Base-by-base conservation (phyloP, 2,113 vertebrate genomes). In the Hippoglossus stenolepis region DNA sequence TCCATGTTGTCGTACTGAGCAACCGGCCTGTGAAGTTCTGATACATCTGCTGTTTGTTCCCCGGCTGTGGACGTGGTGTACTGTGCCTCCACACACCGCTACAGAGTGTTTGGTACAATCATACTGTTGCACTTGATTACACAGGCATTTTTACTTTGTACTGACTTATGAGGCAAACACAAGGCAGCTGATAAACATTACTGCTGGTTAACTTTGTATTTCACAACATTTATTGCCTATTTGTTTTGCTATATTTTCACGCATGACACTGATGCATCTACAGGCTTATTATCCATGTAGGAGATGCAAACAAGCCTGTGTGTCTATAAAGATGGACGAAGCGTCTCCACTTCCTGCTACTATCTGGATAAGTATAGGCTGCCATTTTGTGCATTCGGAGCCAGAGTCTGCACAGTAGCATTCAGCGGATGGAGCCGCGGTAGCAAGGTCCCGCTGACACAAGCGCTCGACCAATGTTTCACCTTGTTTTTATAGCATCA, bases 151-250 rank as follows among this genome's bases (percentile, higher is more conserved):
- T 84, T 10, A 91, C 87, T 91, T 77, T 73, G 77, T 64, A 86
- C 74, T 87, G 66, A 81, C 78, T 80, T 88, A 61, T 82, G 89
- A 87, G 86, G 88, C 78, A 84, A 80, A 89, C 70, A 75, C 77
- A 67, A 86, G 73, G 82, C 84, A 90, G 83, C 85, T 91, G 89
- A 91, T 54, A 79, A 81, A 84, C 56, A 90, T 88, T 89, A 85
- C 75, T 64, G 72, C 65, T 73, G 70, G 70, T 84, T 83, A 68
- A 67, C 70, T 66, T 63, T 73, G 20, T 53, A 12, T 54, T 70
- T 57, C 57, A 20, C 49, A 69, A 65, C 65, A 53, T 75, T 84
- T 21, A 62, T 83, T 80, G 80, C 45, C 65, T 57, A 45, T 45
- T 45, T 21, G 21, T 13, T 38, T 38, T 62, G 38, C 4, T 3